A percentile compares a stretch with the other conserved stretches of the same genome.
phyloP scores from a whole-genome alignment of 92 coral and sea anemone genomes.

The Parazoanthus atlanticus region DNA sequence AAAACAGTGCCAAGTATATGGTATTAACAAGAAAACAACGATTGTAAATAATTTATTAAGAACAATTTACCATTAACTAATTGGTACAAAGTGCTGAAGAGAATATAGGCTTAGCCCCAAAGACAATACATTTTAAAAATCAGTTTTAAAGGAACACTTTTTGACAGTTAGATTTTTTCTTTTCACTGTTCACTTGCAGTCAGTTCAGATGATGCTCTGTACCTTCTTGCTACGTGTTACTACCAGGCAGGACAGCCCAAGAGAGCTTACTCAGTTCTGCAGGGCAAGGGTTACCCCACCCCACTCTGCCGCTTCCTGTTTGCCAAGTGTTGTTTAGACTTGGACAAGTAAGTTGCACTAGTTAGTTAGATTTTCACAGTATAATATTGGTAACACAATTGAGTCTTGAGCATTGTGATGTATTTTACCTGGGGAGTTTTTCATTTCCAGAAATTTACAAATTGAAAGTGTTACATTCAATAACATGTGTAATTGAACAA shows the following conservation, averaged over 20 bases:
- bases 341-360: slow-evolving; percentile 84
- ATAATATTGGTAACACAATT: too few species aligned
- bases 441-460: too few species aligned
- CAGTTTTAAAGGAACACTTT: background rate
- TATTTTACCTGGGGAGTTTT: too few species aligned
- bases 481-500: too few species aligned
- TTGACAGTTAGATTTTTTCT: background rate
- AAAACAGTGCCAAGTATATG: too few species aligned
- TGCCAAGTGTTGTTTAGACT: slow-evolving; percentile 94
- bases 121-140: background rate
- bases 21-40: too few species aligned
- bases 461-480: too few species aligned
- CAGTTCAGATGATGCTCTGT: slow-evolving; percentile 91
- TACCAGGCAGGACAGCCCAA: slow-evolving; percentile 90
- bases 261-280: slow-evolving; percentile 85
- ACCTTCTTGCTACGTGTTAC: slow-evolving; percentile 89
- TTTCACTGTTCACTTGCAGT: slow-evolving; percentile 53
- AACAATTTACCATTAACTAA: too few species aligned
- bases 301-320: slow-evolving; percentile 92
- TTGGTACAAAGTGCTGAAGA: too few species aligned
- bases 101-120: background rate
- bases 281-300: slow-evolving; percentile 86
- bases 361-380: background rate
- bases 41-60: too few species aligned
- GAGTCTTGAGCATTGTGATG: too few species aligned